phyloP scores from a whole-genome alignment of 2,888 invertebrate species.

The Nomada ruficornis region DNA sequence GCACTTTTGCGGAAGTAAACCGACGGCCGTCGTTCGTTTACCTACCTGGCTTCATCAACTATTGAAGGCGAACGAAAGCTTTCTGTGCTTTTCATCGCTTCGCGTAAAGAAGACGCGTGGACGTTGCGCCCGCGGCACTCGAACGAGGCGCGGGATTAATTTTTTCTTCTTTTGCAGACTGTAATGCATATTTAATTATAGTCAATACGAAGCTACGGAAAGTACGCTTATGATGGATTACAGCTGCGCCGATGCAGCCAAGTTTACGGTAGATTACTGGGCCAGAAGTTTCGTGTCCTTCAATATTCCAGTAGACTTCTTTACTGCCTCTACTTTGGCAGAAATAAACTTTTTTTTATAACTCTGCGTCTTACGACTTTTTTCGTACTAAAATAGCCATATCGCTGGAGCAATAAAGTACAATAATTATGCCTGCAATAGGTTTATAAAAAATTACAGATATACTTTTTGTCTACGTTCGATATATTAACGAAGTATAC shows the following conservation, averaged over 20 bases:
- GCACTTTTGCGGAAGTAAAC: neutral
- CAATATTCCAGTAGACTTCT: neutral
- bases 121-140: neutral
- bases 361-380: neutral
- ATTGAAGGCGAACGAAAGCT: conserved; percentile 25
- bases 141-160: conserved; percentile 28
- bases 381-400: no score
- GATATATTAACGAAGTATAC: no score
- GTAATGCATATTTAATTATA: conserved; percentile 45
- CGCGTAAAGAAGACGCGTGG: neutral
- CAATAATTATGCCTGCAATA: no score
- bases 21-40: conserved; percentile 11
- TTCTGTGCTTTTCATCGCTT: neutral
- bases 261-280: neutral
- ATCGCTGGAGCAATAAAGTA: no score
- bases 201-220: neutral
- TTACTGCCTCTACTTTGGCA: neutral
- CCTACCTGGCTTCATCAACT: conserved; percentile 21
- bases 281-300: neutral
- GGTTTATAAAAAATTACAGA: no score
- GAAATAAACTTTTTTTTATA: neutral
- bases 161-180: conserved; percentile 26
- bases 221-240: conserved; percentile 1
- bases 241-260: neutral
- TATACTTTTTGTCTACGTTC: no score